A percentile compares a stretch with the other conserved stretches of the same genome.
Evolutionary conservation across 2,888 invertebrate genomes (phyloP).

Genomic region (Drosophila anceps): DNA sequence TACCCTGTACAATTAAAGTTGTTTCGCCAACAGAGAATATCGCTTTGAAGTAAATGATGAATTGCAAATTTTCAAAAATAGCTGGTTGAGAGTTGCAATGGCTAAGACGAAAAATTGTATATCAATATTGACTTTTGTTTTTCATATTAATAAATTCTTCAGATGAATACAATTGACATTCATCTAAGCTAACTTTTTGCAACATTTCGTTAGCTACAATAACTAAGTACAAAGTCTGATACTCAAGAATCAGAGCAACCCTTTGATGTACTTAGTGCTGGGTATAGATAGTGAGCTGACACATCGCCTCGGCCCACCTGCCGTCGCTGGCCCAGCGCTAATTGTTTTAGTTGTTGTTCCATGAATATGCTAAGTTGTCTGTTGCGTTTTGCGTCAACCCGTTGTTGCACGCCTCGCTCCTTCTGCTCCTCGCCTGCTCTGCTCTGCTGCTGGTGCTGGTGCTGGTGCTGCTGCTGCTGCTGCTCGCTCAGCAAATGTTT

Average conservation of each 20-base stretch:
- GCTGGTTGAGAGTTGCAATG: too few species aligned
- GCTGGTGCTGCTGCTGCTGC: too few species aligned
- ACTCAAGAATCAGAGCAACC: background rate
- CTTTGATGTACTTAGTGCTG: background rate
- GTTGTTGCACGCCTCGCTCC: constrained; percentile 7
- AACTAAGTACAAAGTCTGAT: too few species aligned
- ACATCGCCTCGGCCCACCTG: constrained; percentile 54
- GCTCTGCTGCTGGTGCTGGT: too few species aligned
- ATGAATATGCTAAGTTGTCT: constrained; percentile 79
- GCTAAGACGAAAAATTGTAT: too few species aligned
- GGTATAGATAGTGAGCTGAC: constrained; percentile 40
- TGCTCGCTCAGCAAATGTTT: constrained; percentile 63
- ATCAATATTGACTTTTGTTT: too few species aligned
- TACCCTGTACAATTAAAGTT: constrained; percentile 20
- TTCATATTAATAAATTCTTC: too few species aligned
- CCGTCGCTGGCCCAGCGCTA: constrained; percentile 57
- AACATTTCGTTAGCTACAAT: too few species aligned
- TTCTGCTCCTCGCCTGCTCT: background rate
- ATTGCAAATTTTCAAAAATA: too few species aligned
- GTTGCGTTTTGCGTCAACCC: constrained; percentile 56
- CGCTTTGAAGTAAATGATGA: too few species aligned
- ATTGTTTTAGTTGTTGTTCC: constrained; percentile 79
- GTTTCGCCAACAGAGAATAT: too few species aligned
- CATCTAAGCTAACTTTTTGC: background rate
- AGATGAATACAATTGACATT: too few species aligned